Evolutionary conservation across 2,888 invertebrate species (phyloP), one percentile per base, ranked within the genome.

Genomic region (Crematogaster levior): DNA sequence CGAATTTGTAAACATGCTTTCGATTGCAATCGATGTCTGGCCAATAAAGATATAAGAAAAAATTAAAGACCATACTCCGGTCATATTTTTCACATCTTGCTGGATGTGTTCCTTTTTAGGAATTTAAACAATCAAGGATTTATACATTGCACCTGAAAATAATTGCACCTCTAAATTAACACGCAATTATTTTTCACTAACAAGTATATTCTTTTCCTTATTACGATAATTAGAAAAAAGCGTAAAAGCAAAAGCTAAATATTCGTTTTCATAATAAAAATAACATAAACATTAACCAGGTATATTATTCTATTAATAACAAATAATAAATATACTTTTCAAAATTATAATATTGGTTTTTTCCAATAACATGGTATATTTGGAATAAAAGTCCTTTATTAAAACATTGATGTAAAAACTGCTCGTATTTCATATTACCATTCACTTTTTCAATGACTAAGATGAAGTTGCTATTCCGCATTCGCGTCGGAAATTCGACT

Each of bases 1-100:
- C 74, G 84, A 84, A 84, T 84, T 84, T 83, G 83, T 83, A 83
- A 84, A 84, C 68, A 70, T 63, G 37, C 27, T 46, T 72, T 21
- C 60, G 56, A 68, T 79, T 81, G 58, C 81, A 81, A 81, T 83
- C 83, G 81, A 83, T 51, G 77, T 79, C 77, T 79, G 56, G 72
- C 83, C 46, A 72, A 61, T 83, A 80, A 43, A 70, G 56, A 65
- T 46, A 63, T 7, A 34, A 43, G 30, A 56, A 37, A 21, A 46
- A 53, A 53, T 27, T 24, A 63, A 58, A 12, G 4, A 4, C 18
- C 9, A n/a, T n/a, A n/a, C 15, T 77, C 10, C 66, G 24, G 6
- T 24, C 3, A 10, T 6, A 53, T 5, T 30, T 30, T 34, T 68
- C 68, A 79, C 30, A 65, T 30, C 5, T 12, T 21, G 53, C 15